Percentiles rank a stretch among this genome's conserved stretches.
Evolutionary conservation across 2,888 invertebrate species (phyloP).

Genomic region (Anoplius nigerrimus): DNA sequence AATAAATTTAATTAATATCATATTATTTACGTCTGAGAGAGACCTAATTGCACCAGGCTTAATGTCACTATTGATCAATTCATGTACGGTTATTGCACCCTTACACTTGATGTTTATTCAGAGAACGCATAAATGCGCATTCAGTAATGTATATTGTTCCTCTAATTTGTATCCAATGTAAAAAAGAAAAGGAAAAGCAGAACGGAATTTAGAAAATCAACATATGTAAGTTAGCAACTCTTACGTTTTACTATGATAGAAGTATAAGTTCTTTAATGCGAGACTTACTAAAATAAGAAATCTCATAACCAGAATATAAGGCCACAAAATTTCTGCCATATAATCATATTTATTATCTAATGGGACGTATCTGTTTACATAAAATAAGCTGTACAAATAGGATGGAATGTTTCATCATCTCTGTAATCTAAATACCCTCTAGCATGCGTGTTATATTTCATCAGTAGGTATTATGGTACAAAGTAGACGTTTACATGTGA

Average conservation of each 20-base stretch:
- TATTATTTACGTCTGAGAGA: slow-evolving; percentile 11
- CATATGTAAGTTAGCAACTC: slow-evolving; percentile 15
- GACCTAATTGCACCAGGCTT: slow-evolving; percentile 6
- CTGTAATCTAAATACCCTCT: slow-evolving; percentile 40
- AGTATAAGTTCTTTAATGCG: slow-evolving; percentile 28
- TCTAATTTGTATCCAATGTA: not conserved
- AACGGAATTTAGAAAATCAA: slow-evolving; percentile 1
- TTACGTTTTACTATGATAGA: slow-evolving; percentile 19
- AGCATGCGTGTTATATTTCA: slow-evolving; percentile 44
- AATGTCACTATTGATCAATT: not conserved
- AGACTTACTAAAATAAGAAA: slow-evolving; percentile 38
- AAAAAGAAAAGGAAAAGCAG: slow-evolving; percentile 6
- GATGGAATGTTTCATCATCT: slow-evolving; percentile 59
- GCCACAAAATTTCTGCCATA: slow-evolving; percentile 54
- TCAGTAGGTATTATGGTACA: slow-evolving; percentile 50
- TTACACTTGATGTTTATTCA: not conserved
- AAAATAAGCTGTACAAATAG: slow-evolving; percentile 61
- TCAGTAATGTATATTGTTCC: not conserved
- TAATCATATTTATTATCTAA: slow-evolving; percentile 59
- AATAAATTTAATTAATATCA: slow-evolving; percentile 19
- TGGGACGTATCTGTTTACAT: slow-evolving; percentile 58
- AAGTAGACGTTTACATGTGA: slow-evolving; percentile 47
- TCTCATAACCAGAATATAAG: slow-evolving; percentile 53
- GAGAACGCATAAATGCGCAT: not conserved
- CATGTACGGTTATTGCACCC: not conserved